Conservation (phyloP, 35 echinoderm and acorn worm genomes). For the Stichopus chloronotus region DNA sequence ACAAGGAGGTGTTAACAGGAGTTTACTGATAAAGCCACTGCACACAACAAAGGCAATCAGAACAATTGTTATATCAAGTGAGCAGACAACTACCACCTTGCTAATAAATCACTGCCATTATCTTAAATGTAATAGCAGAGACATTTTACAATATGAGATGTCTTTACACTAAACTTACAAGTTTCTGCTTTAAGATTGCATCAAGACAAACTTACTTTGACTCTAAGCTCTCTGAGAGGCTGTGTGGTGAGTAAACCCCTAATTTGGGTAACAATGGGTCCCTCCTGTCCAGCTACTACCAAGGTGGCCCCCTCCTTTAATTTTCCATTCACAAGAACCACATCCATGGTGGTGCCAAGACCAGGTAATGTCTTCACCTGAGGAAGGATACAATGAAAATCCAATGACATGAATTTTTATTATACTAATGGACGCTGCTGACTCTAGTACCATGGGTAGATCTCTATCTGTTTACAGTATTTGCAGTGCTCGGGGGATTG, state of each 20-base stretch:
- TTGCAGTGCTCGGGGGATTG: no score
- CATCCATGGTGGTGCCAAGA: slow-evolving; percentile 96
- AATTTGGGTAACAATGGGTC: slow-evolving; percentile 87
- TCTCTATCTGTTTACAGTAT: no score
- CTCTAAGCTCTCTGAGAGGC: slow-evolving; percentile 88
- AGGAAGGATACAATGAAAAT: not conserved
- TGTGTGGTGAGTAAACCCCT: slow-evolving; percentile 93
- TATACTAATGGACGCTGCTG: no score
- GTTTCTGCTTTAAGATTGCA: no score
- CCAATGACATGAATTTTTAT: not conserved
- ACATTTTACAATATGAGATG: no score
- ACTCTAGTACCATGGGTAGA: no score
- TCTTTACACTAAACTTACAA: no score
- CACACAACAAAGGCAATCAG: no score
- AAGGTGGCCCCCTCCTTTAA: slow-evolving; percentile 87
- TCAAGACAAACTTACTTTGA: slow-evolving; percentile 70
- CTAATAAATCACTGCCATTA: no score
- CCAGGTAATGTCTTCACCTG: slow-evolving; percentile 96
- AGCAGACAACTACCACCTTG: no score
- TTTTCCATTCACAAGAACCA: slow-evolving; percentile 88
- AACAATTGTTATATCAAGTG: no score
- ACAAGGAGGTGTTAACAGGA: not conserved
- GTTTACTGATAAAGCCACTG: not conserved
- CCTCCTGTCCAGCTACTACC: slow-evolving; percentile 95
- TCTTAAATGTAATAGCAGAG: no score